These are phyloP conservation scores for Nyctibius bracteatus DNA, from an alignment of 2,113 vertebrate genomes.

Conservation along the genomic window DNA sequence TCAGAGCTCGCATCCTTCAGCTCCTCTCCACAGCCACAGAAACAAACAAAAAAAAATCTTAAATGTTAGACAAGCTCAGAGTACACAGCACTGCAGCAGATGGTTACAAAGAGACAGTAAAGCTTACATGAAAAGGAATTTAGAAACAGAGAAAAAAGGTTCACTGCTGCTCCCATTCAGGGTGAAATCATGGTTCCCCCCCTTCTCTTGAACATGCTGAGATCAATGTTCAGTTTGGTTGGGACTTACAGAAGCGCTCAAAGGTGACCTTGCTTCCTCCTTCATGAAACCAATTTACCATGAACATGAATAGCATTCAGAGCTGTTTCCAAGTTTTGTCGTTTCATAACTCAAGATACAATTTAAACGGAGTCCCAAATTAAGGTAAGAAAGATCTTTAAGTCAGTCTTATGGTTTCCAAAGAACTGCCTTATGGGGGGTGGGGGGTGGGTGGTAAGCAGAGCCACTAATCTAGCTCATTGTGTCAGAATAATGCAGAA, in stretches of 20 bases:
- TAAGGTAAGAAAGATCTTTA: neutral
- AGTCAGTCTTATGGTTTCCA: neutral
- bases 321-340: neutral
- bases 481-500: neutral
- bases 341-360: neutral
- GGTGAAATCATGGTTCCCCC: neutral
- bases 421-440: neutral
- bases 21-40: neutral
- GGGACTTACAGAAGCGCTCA: neutral
- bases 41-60: neutral
- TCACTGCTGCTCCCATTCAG: neutral
- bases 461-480: neutral
- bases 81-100: slow-evolving; percentile 30
- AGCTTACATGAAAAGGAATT: slow-evolving; percentile 48
- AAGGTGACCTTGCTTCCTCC: neutral
- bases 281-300: neutral
- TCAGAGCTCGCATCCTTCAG: neutral
- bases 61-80: neutral
- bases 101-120: slow-evolving; percentile 5
- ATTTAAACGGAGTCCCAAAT: neutral
- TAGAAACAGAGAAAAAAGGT: slow-evolving; percentile 8
- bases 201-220: neutral
- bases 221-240: neutral
- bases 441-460: neutral
- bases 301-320: neutral